Evolutionary conservation across 2,888 invertebrate species (phyloP).

Genomic region (Drosophila monieri): DNA sequence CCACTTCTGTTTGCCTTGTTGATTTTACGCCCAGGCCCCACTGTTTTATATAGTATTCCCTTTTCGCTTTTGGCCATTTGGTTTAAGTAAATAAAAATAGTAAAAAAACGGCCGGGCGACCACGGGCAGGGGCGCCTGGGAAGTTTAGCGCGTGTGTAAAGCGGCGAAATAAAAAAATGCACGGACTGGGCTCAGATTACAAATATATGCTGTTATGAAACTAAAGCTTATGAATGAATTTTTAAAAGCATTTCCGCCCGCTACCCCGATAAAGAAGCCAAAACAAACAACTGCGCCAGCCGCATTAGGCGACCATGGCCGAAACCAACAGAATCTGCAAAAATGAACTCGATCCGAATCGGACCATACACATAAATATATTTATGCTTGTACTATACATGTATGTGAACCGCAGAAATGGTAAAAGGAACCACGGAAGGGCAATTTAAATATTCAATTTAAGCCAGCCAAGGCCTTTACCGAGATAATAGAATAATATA

Average conservation of each 20-base stretch:
- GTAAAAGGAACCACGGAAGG: conserved; percentile 19
- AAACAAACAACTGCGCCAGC: conserved; percentile 52
- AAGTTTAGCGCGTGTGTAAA: conserved; percentile 29
- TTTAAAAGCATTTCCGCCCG: conserved; percentile 66
- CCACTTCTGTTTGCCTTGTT: background rate
- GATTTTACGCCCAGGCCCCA: conserved; percentile 22
- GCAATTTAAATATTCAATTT: conserved; percentile 43
- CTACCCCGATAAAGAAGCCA: conserved; percentile 37
- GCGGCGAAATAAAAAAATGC: conserved; percentile 46
- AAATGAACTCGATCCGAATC: conserved; percentile 39
- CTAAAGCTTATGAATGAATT: conserved; percentile 67
- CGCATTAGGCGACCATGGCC: conserved; percentile 51
- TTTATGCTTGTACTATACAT: background rate
- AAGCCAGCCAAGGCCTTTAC: conserved; percentile 27
- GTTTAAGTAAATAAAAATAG: conserved; percentile 53
- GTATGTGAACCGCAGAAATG: conserved; percentile 19
- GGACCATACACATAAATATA: background rate
- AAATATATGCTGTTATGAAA: conserved; percentile 59
- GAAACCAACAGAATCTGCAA: conserved; percentile 25
- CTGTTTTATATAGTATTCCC: conserved; percentile 48
- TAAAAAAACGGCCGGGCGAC: conserved; percentile 11
- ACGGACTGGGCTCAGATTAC: conserved; percentile 50
- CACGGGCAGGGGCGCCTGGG: background rate
- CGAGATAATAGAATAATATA: conserved; percentile 26
- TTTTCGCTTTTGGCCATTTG: conserved; percentile 55